phyloP scores from a whole-genome alignment of 2,113 vertebrate species.

The Morone saxatilis region DNA sequence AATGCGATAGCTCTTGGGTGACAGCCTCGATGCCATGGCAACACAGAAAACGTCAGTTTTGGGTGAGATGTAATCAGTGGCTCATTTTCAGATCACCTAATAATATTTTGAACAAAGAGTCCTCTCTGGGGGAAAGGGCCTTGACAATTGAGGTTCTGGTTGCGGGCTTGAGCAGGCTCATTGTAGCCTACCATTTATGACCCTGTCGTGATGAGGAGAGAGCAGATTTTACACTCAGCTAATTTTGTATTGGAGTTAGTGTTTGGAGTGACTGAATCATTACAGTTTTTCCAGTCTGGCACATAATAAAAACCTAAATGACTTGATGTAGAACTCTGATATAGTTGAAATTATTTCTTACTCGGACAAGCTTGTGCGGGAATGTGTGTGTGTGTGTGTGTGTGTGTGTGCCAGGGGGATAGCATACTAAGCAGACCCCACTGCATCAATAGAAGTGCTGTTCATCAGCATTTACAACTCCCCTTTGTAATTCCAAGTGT shows the following conservation, averaged over 20 bases:
- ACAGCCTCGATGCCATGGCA: conserved; percentile 82
- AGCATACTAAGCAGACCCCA: conserved; percentile 75
- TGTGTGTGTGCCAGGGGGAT: conserved; percentile 33
- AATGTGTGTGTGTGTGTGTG: conserved; percentile 3
- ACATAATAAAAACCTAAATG: conserved; percentile 50
- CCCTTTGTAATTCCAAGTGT: conserved; percentile 63
- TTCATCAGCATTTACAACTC: conserved; percentile 76
- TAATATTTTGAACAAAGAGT: conserved; percentile 66
- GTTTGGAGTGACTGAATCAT: conserved; percentile 44
- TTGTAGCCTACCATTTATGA: conserved; percentile 31
- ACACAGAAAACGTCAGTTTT: conserved; percentile 75
- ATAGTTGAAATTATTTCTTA: conserved; percentile 51
- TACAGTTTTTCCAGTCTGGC: conserved; percentile 5
- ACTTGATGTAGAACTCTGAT: conserved; percentile 54
- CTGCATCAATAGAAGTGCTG: conserved; percentile 79
- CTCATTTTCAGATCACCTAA: conserved; percentile 71
- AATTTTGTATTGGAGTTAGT: conserved; percentile 44
- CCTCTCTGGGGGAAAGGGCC: conserved; percentile 13
- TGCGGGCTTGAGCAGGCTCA: conserved; percentile 26
- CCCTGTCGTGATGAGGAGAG: conserved; percentile 12
- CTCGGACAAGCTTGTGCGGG: conserved; percentile 5
- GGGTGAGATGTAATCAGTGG: conserved; percentile 68
- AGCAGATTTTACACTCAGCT: conserved; percentile 47
- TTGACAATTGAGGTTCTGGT: conserved; percentile 21
- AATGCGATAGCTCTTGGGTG: conserved; percentile 76